Conservation (phyloP, 1,140 invertebrate genomes). For the Dendrolimus kikuchii region DNA sequence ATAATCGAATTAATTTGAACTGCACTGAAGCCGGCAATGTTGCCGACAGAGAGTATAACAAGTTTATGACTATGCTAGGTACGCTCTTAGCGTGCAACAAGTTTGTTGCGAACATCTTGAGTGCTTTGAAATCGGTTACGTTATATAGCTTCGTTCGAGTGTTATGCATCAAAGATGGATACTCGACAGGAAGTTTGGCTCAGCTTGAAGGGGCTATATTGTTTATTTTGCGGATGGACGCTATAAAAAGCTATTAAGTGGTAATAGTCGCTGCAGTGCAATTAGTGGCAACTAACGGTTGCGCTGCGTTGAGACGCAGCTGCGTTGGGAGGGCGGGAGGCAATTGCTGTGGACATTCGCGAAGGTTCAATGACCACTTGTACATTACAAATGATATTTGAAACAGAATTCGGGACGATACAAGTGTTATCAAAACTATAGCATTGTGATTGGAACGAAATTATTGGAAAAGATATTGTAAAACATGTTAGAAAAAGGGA, state of each 20-base stretch:
- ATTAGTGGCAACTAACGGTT: slow-evolving; percentile 43
- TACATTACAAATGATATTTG: slow-evolving; percentile 17
- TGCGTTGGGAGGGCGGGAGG: slow-evolving; percentile 28
- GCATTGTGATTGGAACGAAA: too few species aligned
- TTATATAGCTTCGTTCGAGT: slow-evolving; percentile 44
- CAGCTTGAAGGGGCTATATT: background rate
- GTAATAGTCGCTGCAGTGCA: slow-evolving; percentile 33
- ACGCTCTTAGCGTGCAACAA: slow-evolving; percentile 62
- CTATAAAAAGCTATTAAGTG: slow-evolving; percentile 39
- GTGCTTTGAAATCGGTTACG: slow-evolving; percentile 63
- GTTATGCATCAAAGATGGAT: slow-evolving; percentile 6
- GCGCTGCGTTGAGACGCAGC: slow-evolving; percentile 31
- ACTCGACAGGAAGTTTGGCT: too few species aligned
- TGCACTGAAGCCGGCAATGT: slow-evolving; percentile 51
- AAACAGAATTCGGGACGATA: too few species aligned
- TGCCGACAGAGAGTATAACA: slow-evolving; percentile 59
- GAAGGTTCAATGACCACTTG: slow-evolving; percentile 42
- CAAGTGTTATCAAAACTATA: too few species aligned
- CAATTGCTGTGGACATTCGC: slow-evolving; percentile 47
- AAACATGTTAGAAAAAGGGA: too few species aligned
- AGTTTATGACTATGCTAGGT: slow-evolving; percentile 63
- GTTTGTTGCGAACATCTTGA: slow-evolving; percentile 63
- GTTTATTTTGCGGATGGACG: slow-evolving; percentile 16
- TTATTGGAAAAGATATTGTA: too few species aligned
- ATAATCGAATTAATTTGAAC: slow-evolving; percentile 66